These are phyloP conservation scores for Julus scandinavius DNA, from an alignment of 2,888 invertebrate genomes.

Conservation along the genomic window DNA sequence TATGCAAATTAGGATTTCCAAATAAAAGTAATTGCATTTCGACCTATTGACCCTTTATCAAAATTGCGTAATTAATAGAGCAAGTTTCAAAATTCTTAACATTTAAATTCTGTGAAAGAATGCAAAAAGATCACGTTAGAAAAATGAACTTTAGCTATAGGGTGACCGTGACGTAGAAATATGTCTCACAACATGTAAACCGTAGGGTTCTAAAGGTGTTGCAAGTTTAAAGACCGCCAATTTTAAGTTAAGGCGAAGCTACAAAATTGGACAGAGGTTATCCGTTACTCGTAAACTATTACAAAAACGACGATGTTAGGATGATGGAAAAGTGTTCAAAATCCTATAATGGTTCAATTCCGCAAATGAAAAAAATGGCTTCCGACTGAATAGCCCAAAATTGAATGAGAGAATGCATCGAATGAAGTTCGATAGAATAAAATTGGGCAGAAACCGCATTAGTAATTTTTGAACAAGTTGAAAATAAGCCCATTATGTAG, in stretches of 20 bases:
- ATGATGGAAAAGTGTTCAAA: not conserved
- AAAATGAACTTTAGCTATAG: too few species aligned
- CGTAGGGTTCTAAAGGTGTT: too few species aligned
- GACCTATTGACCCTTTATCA: too few species aligned
- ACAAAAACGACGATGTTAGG: not conserved
- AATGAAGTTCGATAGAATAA: not conserved
- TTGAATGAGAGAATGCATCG: not conserved
- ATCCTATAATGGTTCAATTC: not conserved
- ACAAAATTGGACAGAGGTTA: not conserved
- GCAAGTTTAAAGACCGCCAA: too few species aligned
- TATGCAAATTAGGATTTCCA: too few species aligned
- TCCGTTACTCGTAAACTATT: not conserved
- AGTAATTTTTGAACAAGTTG: conserved; percentile 35
- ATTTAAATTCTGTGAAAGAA: too few species aligned
- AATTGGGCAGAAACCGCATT: conserved; percentile 35
- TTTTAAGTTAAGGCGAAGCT: not conserved
- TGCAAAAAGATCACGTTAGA: too few species aligned
- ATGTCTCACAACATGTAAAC: too few species aligned
- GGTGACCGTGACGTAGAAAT: too few species aligned
- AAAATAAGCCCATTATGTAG: conserved; percentile 4
- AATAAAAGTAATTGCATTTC: too few species aligned
- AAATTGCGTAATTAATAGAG: too few species aligned
- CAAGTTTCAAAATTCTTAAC: too few species aligned
- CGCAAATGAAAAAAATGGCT: not conserved
- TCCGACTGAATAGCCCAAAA: not conserved